Evolutionary conservation across 37 sponge, comb jelly and placozoan species (phyloP), one percentile per base, ranked within the genome.

Genomic region (Tethya wilhelma): DNA sequence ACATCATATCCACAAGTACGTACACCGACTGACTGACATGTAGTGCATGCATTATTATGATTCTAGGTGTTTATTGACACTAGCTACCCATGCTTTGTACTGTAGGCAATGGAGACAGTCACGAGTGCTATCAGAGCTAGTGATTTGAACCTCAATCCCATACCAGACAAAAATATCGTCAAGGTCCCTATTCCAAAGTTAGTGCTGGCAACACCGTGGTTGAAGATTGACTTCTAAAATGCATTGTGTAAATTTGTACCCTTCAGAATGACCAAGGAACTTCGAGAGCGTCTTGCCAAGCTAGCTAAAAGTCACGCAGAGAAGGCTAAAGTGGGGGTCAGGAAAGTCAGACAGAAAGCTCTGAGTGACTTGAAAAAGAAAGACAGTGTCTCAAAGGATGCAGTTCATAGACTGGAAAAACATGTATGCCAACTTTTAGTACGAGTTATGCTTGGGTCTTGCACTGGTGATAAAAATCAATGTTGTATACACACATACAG

Each of bases 111-210:
- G 17, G 58, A 75, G 22, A 64, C 39, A 59, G 90, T 75, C 22
- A 83, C 66, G 44, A 58, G 34, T 19, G 79, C 87, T 0, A 58
- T 91, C 22, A 78, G 69, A 38, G 56, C 22, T 0, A 28, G 43
- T 8, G 66, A 55, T 25, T 75, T 90, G 1, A 77, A 74, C 25
- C 75, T 93, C 23, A 89, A 84, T 44, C 90, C 94, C 20, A 38
- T 85, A 20, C 44, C 41, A 19, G 90, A 89, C 34, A 86, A 82
- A 40, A 77, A 40, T 38, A 23, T 79, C 4, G 42, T 93, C 22
- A 81, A 81, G 33, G 72, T 93, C 1, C 83, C 87, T 43, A 71
- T 93, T 66, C 94, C 94, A 70, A 93, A 93, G 94, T 93, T 49
- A 72, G 87, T 43, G 6, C 66, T 31, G 14, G 11, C 37, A 65